Percentiles rank a stretch among this genome's conserved stretches.
Evolutionary conservation across 2,113 vertebrate genomes (phyloP).

Genomic region (Thalassarche chlororhynchos): DNA sequence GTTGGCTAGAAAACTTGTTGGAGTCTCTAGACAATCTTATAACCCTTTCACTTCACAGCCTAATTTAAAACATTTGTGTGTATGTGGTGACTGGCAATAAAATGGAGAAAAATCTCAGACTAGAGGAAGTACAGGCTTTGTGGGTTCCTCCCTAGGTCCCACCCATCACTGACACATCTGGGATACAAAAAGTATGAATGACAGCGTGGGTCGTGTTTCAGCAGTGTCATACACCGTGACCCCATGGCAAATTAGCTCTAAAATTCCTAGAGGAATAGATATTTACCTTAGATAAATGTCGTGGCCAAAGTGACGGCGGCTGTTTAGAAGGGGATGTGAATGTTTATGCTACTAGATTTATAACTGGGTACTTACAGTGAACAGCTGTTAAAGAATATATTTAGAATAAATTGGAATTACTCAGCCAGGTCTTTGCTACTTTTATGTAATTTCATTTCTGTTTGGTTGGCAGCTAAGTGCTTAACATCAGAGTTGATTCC

Average conservation of each 20-base stretch:
- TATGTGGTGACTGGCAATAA: constrained; percentile 7
- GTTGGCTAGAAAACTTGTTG: constrained; percentile 21
- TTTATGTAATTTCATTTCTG: neutral
- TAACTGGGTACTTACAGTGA: neutral
- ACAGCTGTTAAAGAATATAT: neutral
- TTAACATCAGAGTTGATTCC: neutral
- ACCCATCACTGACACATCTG: neutral
- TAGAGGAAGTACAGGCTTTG: constrained; percentile 6
- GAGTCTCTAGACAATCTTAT: constrained; percentile 38
- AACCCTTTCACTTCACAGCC: neutral
- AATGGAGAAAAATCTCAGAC: constrained; percentile 8
- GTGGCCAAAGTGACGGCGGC: neutral
- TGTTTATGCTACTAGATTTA: neutral
- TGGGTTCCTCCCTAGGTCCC: neutral
- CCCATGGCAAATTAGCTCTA: neutral
- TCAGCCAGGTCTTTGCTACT: neutral
- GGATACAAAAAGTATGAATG: neutral
- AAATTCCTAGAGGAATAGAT: neutral
- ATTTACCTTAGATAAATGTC: neutral
- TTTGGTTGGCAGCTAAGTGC: neutral
- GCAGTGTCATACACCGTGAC: neutral
- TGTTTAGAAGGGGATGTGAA: neutral
- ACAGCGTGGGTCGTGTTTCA: neutral
- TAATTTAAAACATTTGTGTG: constrained; percentile 48
- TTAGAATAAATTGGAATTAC: neutral